These are phyloP conservation scores for Equus quagga DNA, from an alignment of 2,113 vertebrate species.

Conservation along the genomic window DNA sequence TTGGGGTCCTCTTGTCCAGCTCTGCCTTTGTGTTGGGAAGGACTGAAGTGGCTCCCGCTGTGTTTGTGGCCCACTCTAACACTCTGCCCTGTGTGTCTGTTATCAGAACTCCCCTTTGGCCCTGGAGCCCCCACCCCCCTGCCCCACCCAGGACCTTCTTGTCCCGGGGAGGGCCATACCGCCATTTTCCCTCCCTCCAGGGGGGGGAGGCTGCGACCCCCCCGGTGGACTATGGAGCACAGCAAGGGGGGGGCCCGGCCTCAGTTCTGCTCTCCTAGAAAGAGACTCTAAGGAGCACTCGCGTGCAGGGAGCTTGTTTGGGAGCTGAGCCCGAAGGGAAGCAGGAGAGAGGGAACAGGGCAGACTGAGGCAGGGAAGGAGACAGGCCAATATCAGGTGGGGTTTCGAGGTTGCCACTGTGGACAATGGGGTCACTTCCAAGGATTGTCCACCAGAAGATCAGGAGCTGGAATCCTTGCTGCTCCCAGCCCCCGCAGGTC, in stretches of 20 bases:
- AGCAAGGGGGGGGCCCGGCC: not conserved
- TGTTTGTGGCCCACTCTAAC: not conserved
- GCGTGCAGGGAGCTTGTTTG: not conserved
- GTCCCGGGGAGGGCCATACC: not conserved
- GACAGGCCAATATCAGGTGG: not conserved
- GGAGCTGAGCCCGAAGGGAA: not conserved
- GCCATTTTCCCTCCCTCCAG: not conserved
- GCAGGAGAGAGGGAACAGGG: not conserved
- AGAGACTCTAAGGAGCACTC: not conserved
- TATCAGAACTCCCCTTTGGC: not conserved
- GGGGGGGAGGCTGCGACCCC: accelerated
- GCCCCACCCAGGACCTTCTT: not conserved
- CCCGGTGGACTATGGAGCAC: not conserved
- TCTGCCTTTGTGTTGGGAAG: too few relatives aligned
- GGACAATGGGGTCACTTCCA: not conserved
- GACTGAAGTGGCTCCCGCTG: not conserved
- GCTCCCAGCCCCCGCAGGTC: accelerated
- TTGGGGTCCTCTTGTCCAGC: accelerated
- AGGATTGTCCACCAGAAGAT: not conserved
- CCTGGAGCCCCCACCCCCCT: too few relatives aligned
- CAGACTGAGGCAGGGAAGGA: not conserved
- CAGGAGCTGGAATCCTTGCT: not conserved
- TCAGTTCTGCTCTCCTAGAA: not conserved
- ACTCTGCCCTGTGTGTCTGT: not conserved
- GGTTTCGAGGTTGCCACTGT: not conserved